Percentiles rank a stretch among this genome's conserved stretches.
phyloP scores from a whole-genome alignment of 30 jellyfish, hydroid and myxozoan genomes.

The Hydractinia symbiolongicarpus region DNA sequence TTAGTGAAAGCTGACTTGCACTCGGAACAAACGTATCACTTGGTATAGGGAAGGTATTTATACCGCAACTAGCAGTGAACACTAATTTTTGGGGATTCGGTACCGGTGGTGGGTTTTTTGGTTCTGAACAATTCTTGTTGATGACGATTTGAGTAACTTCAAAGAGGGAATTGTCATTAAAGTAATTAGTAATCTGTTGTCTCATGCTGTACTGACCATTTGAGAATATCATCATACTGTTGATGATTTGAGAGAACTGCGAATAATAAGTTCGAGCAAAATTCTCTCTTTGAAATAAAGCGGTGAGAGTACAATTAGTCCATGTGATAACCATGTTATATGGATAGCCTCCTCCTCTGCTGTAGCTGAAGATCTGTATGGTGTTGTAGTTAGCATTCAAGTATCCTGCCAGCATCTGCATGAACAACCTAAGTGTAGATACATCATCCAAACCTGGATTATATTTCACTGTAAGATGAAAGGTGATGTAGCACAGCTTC shows the following conservation, averaged over 20 bases:
- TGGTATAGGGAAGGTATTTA: constrained; percentile 42
- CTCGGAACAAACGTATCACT: constrained; percentile 43
- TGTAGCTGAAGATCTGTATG: constrained; percentile 51
- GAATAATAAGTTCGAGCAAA: constrained; percentile 4
- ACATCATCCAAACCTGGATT: constrained; percentile 56
- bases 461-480: constrained; percentile 31
- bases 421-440: constrained; percentile 28
- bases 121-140: constrained; percentile 34
- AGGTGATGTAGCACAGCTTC: constrained; percentile 53
- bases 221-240: background rate
- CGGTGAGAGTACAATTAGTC: constrained; percentile 36
- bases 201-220: background rate
- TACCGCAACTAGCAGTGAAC: constrained; percentile 57
- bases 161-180: constrained; percentile 4
- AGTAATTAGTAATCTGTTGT: background rate
- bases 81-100: constrained; percentile 8
- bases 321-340: constrained; percentile 11
- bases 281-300: background rate
- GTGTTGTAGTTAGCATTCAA: constrained; percentile 26
- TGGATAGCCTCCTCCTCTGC: constrained; percentile 27
- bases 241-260: background rate
- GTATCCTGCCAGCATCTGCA: constrained; percentile 41
- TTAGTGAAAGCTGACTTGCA: constrained; percentile 47
- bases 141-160: background rate
- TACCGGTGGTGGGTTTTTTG: constrained; percentile 66